phyloP scores from a whole-genome alignment of 2,888 invertebrate genomes.

The Orgyia antiqua region DNA sequence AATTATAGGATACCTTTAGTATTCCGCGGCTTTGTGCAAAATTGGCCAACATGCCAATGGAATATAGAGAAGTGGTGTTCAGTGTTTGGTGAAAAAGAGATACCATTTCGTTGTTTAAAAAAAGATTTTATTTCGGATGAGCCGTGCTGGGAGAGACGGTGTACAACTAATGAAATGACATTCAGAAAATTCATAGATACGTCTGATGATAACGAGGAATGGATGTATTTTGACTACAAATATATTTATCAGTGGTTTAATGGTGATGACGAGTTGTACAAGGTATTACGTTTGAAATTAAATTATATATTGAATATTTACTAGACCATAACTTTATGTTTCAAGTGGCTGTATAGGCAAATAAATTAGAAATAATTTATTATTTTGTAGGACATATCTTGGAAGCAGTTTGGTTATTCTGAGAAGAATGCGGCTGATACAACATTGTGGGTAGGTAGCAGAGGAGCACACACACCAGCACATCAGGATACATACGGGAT shows the following conservation, averaged over 20 bases:
- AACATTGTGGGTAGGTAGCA: constrained; percentile 92
- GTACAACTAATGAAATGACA: constrained; percentile 76
- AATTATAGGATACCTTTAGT: constrained; percentile 67
- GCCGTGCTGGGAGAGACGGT: constrained; percentile 90
- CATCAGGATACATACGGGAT: constrained; percentile 97
- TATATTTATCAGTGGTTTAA: constrained; percentile 84
- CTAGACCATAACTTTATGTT: too few species aligned
- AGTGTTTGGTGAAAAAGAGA: constrained; percentile 71
- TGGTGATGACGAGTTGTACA: constrained; percentile 73
- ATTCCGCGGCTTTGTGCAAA: constrained; percentile 69
- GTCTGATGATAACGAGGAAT: constrained; percentile 62
- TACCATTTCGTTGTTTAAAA: constrained; percentile 77
- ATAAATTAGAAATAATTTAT: too few species aligned
- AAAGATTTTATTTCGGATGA: constrained; percentile 58
- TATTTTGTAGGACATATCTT: constrained; percentile 64
- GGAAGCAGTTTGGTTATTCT: constrained; percentile 85
- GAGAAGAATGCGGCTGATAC: constrained; percentile 82
- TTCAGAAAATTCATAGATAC: constrained; percentile 80
- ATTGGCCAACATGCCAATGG: constrained; percentile 81
- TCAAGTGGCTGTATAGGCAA: too few species aligned
- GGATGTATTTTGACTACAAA: constrained; percentile 93
- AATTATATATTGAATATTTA: constrained; percentile 1
- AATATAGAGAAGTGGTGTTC: constrained; percentile 77
- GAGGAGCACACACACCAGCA: constrained; percentile 93
- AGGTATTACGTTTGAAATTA: constrained; percentile 65